Conservation (phyloP, 37 sponge, comb jelly and placozoan species). For the Bolinopsis microptera region DNA sequence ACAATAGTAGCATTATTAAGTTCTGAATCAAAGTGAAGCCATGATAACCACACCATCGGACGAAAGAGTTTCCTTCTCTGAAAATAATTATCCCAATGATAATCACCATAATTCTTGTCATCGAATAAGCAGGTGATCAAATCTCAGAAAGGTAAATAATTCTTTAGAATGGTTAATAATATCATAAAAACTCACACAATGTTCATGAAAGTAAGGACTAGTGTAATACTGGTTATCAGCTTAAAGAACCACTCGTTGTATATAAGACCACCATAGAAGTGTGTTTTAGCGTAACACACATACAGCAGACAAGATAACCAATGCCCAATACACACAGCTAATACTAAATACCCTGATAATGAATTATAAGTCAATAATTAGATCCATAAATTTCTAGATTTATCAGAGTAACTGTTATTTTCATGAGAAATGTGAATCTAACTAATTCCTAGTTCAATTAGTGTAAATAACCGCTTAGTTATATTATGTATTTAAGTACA, state of each 20-base stretch:
- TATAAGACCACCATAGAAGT: slow-evolving; percentile 24
- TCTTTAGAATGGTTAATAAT: no score
- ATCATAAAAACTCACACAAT: not conserved
- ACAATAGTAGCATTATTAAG: not conserved
- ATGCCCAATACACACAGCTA: not conserved
- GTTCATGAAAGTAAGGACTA: slow-evolving; percentile 22
- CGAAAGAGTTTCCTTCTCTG: not conserved
- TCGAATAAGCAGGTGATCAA: no score
- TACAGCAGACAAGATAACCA: slow-evolving; percentile 39
- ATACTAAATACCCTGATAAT: not conserved
- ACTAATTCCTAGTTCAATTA: no score
- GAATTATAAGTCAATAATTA: no score
- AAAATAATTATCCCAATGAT: no score
- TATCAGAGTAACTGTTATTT: no score
- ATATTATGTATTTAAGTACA: no score
- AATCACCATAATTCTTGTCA: not conserved
- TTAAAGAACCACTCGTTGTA: slow-evolving; percentile 55
- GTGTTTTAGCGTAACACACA: not conserved
- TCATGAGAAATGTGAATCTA: no score
- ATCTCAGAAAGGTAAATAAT: no score
- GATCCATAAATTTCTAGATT: no score
- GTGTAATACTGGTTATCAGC: slow-evolving; percentile 11
- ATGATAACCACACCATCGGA: not conserved
- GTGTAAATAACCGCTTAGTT: no score
- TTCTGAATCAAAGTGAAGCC: not conserved